These are phyloP conservation scores for Baronia brevicornis DNA, from an alignment of 2,888 invertebrate species.

Conservation along the genomic window DNA sequence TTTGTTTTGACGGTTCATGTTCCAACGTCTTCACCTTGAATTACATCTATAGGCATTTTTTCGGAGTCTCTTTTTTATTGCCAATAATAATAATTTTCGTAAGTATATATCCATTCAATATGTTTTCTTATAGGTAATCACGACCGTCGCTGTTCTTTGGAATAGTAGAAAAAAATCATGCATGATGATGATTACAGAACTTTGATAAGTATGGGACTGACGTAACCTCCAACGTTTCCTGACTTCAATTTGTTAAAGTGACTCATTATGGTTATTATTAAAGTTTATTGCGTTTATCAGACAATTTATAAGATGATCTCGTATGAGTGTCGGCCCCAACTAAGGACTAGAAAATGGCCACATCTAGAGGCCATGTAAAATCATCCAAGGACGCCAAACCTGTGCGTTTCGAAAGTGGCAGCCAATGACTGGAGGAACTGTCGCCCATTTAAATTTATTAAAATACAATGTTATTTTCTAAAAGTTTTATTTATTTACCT, in stretches of 20 bases:
- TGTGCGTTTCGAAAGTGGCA: too few species aligned
- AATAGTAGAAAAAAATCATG: constrained; percentile 36
- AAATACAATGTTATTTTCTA: too few species aligned
- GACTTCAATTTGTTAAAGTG: constrained; percentile 31
- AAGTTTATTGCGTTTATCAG: constrained; percentile 5
- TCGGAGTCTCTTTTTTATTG: constrained; percentile 50
- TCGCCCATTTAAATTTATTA: too few species aligned
- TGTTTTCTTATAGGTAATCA: constrained; percentile 57
- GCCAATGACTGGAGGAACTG: too few species aligned
- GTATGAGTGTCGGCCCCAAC: too few species aligned
- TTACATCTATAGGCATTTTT: constrained; percentile 51
- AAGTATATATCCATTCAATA: constrained; percentile 62
- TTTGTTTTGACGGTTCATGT: constrained; percentile 54
- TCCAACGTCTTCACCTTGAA: constrained; percentile 66
- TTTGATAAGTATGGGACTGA: constrained; percentile 47
- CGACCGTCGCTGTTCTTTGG: constrained; percentile 50
- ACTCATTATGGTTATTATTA: constrained; percentile 16
- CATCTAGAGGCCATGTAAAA: too few species aligned
- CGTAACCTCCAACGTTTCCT: constrained; percentile 47
- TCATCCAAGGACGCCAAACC: too few species aligned
- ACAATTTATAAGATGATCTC: too few species aligned
- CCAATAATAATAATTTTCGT: constrained; percentile 61
- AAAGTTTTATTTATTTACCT: too few species aligned
- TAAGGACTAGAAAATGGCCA: too few species aligned
- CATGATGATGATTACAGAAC: constrained; percentile 41